phyloP scores from a whole-genome alignment of 1,140 invertebrate genomes.

The Diorhabda elongata region DNA sequence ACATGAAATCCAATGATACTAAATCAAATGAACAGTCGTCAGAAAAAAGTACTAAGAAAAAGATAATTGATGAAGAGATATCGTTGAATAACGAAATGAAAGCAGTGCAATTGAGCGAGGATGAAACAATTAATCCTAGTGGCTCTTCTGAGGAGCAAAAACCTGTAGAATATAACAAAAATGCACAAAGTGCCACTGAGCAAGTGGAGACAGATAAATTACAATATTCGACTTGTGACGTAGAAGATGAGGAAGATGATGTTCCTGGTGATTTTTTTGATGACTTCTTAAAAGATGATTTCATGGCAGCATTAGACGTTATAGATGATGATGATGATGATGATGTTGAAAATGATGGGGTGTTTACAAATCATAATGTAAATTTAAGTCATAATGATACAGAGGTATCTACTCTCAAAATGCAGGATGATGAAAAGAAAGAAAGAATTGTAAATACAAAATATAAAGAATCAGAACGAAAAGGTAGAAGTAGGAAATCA shows the following conservation, averaged over 20 bases:
- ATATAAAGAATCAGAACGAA: constrained; percentile 9
- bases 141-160: no score
- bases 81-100: no score
- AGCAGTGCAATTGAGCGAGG: no score
- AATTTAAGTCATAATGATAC: not conserved
- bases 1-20: no score
- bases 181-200: not conserved
- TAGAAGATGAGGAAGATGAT: constrained; percentile 33
- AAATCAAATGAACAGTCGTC: no score
- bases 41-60: no score
- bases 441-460: constrained; percentile 12
- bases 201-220: not conserved
- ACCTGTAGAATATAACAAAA: no score
- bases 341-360: constrained; percentile 9
- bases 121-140: no score
- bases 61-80: no score
- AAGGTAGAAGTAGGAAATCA: not conserved
- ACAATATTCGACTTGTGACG: not conserved
- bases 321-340: constrained; percentile 37
- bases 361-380: not conserved
- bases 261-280: constrained; percentile 42
- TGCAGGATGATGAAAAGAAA: constrained; percentile 4
- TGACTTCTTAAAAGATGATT: constrained; percentile 42
- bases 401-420: not conserved
- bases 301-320: constrained; percentile 42